Conservation (phyloP, 53 echinoderm and acorn worm species). For the Apostichopus leukothele region DNA sequence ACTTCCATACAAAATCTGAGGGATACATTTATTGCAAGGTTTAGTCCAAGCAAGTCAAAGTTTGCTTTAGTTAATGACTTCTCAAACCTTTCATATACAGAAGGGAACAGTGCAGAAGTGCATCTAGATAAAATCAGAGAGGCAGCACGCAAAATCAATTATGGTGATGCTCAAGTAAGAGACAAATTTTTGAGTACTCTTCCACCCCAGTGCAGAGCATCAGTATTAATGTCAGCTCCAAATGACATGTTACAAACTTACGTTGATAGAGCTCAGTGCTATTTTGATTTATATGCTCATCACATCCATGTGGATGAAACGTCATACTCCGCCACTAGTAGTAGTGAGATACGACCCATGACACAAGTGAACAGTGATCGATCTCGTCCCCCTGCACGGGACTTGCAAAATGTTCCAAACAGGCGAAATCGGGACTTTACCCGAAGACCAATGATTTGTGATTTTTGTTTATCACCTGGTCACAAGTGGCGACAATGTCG, state of each 20-base stretch:
- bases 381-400: neutral
- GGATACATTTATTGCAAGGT: neutral
- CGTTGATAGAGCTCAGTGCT: constrained; percentile 2
- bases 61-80: constrained; percentile 19
- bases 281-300: neutral
- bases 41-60: neutral
- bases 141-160: constrained; percentile 3
- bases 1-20: neutral
- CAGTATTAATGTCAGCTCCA: neutral
- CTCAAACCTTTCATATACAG: constrained; percentile 1
- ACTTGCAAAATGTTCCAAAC: neutral
- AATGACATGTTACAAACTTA: constrained; percentile 9
- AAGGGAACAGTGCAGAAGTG: neutral
- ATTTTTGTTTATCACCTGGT: constrained; percentile 4
- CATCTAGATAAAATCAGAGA: neutral
- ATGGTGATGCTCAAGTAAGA: constrained; percentile 6
- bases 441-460: neutral
- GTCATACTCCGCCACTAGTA: neutral
- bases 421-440: constrained; percentile 2
- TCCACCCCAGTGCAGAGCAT: constrained; percentile 7
- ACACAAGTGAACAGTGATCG: neutral
- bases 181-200: constrained; percentile 26
- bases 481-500: constrained; percentile 22
- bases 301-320: too few species aligned
- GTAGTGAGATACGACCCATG: neutral